Percentiles rank a stretch among this genome's conserved stretches.
Conservation (phyloP, 2,888 invertebrate genomes). For the Diploptera punctata region DNA sequence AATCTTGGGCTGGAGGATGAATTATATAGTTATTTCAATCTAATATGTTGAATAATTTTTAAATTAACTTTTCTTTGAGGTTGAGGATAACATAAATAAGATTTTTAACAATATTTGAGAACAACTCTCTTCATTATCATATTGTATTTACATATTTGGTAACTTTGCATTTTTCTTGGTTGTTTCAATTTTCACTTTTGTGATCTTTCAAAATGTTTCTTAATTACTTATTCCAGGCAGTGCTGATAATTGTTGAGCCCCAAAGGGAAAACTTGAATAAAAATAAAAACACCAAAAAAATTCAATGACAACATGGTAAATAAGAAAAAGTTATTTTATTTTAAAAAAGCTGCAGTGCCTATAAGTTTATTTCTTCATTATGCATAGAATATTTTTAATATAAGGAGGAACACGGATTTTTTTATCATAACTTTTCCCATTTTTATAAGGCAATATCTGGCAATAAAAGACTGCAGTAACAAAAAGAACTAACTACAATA, state of each 20-base stretch:
- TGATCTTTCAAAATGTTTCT: no score
- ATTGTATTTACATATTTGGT: no score
- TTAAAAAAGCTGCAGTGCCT: conserved; percentile 30
- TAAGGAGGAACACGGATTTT: conserved; percentile 13
- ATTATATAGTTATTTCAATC: no score
- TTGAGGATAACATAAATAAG: no score
- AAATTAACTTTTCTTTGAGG: no score
- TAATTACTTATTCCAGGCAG: no score
- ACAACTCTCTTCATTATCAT: no score
- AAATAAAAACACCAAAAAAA: conserved; percentile 11
- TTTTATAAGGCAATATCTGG: conserved; percentile 36
- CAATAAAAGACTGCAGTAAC: conserved; percentile 28
- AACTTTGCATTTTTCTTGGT: no score
- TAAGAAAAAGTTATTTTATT: conserved; percentile 25
- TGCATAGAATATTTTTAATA: conserved; percentile 6
- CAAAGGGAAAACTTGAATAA: conserved; percentile 5
- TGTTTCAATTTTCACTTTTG: no score
- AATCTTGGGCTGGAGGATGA: no score
- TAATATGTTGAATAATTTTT: no score
- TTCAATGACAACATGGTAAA: conserved; percentile 3
- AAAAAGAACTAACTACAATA: conserved; percentile 23
- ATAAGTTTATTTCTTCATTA: conserved; percentile 8
- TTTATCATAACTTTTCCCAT: conserved; percentile 12
- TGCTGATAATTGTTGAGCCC: conserved; percentile 15
- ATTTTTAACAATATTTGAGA: no score